Base-by-base conservation (phyloP, 2,113 vertebrate species). In the Meleagris gallopavo region DNA sequence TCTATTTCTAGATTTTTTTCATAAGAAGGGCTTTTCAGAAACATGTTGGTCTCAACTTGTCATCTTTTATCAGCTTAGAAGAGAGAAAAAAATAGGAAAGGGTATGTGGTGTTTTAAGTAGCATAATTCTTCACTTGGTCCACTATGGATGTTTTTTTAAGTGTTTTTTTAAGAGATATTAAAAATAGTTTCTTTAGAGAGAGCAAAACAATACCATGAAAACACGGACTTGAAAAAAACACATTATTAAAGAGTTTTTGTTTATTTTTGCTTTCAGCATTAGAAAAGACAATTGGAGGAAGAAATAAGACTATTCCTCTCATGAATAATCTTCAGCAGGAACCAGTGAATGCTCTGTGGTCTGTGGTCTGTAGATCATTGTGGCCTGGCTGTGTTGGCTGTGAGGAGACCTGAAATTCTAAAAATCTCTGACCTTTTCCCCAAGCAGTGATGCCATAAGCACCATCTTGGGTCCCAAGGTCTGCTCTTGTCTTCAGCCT, bases 211-310 rank as follows among this genome's bases (percentile, higher is more conserved):
- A 46, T 24, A 69, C 11, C 67, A 83, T 32, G 64, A 65, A 76
- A 88, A 21, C 30, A n/a, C 11, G 32, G 55, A 67, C 41, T 66
- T 58, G 20, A 60, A 87, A 84, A 87, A 83, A 45, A 2, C 9
- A 5, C 76, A 62, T 83, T 21, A 90, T 83, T 74, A 87, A 70
- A 88, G 13, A 36, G 54, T 64, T 77, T 87, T 67, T 83, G 61
- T 73, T 72, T 83, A 46, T 83, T 52, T 90, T 77, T 83, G 12
- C 62, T 95, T 86, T 67, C 81, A 89, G 62, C 62, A 93, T 61
- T 79, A 89, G 82, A 95, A 94, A 17, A 62, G 72, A 93, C 86
- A 48, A 48, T 79, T 80, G 74, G 74, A 89, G 78, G 50, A 67
- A 38, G 58, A 96, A 93, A 69, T 32, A 92, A 87, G 16, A 10